These are phyloP conservation scores for Pleuronectes platessa DNA, from an alignment of 2,113 vertebrate species.

Conservation along the genomic window DNA sequence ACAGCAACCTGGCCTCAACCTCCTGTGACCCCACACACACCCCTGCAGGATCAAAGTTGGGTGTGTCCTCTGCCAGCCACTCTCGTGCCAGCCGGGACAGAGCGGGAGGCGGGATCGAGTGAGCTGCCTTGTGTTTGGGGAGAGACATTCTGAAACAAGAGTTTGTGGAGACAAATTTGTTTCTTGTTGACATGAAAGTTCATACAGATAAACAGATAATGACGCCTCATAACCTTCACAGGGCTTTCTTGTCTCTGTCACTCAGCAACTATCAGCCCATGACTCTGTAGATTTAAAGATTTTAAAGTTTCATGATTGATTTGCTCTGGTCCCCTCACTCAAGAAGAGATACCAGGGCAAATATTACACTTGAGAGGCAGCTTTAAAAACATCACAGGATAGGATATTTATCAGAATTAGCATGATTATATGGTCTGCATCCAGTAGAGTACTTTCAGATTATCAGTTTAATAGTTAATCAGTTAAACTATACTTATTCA, in stretches of 20 bases:
- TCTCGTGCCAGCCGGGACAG: slow-evolving; percentile 78
- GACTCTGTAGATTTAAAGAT: too few relatives aligned
- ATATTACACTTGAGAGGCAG: neutral
- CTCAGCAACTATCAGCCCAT: neutral
- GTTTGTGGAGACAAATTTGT: neutral
- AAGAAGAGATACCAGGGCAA: neutral
- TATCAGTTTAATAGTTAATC: neutral
- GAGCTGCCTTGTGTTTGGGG: slow-evolving; percentile 3
- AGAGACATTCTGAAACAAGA: slow-evolving; percentile 51
- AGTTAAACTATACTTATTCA: neutral
- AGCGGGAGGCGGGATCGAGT: slow-evolving; percentile 74
- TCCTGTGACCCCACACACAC: slow-evolving; percentile 76
- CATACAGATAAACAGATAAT: too few relatives aligned
- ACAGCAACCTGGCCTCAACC: slow-evolving; percentile 75
- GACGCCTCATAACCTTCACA: neutral
- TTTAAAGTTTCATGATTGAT: neutral
- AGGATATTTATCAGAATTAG: too few relatives aligned
- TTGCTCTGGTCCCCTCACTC: neutral
- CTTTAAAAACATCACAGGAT: too few relatives aligned
- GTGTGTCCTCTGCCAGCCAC: slow-evolving; percentile 88
- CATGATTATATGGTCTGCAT: neutral
- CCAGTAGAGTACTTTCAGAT: neutral
- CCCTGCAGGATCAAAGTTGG: slow-evolving; percentile 82
- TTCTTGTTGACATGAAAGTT: too few relatives aligned
- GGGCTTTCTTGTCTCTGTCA: neutral